Conservation (phyloP, 1,140 invertebrate species). For the Brachionus asplanchnoidis region DNA sequence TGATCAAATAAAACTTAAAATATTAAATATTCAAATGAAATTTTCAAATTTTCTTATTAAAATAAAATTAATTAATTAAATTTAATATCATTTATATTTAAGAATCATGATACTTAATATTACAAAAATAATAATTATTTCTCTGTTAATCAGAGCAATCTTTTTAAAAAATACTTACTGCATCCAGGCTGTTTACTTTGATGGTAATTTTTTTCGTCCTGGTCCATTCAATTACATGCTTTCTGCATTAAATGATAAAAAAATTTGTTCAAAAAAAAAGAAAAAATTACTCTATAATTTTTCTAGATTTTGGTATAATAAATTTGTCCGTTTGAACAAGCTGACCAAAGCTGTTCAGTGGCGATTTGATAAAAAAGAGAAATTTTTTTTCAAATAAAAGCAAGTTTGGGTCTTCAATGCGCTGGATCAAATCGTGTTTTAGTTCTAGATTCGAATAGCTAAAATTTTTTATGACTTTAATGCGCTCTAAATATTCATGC, state of each 20-base stretch:
- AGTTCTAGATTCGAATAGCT: background rate
- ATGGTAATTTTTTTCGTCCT: background rate
- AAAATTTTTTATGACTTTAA: background rate
- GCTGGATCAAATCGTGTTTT: background rate
- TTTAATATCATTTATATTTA: too few species aligned
- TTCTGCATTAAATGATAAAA: background rate
- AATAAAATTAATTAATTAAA: too few species aligned
- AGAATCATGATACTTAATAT: too few species aligned
- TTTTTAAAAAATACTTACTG: background rate
- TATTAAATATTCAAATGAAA: too few species aligned
- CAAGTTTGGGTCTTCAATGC: too few species aligned
- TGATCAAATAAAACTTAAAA: too few species aligned
- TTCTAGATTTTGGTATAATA: background rate
- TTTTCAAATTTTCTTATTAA: too few species aligned
- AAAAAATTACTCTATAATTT: constrained; percentile 1
- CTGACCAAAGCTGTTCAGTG: background rate
- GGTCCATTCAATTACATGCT: background rate
- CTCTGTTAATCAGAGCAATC: too few species aligned
- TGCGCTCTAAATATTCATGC: background rate
- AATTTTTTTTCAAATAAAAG: constrained; percentile 10
- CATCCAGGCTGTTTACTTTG: background rate
- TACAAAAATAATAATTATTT: too few species aligned
- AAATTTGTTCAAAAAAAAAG: background rate
- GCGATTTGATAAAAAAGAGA: background rate
- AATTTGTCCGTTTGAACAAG: background rate